These are phyloP conservation scores for Lapara coniferarum DNA, from an alignment of 2,888 invertebrate genomes.

Conservation along the genomic window DNA sequence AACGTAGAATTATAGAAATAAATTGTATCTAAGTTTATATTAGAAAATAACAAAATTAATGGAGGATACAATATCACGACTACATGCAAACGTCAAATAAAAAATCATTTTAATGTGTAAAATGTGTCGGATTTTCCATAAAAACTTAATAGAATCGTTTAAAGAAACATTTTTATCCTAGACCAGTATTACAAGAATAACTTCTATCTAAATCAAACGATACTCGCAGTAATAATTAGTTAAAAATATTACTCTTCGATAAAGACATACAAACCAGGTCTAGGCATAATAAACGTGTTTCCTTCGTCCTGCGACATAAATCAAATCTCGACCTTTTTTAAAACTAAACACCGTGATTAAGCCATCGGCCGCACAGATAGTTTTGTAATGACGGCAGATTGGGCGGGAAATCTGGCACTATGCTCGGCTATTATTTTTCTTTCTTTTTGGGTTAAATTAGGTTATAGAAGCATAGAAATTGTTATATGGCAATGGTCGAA, in stretches of 20 bases:
- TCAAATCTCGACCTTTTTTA: slow-evolving; percentile 45
- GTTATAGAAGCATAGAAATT: too few species aligned
- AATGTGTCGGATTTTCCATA: not conserved
- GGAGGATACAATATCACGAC: too few species aligned
- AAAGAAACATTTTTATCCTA: slow-evolving; percentile 2
- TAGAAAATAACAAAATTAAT: too few species aligned
- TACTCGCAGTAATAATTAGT: slow-evolving; percentile 11
- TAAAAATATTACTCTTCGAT: slow-evolving; percentile 20
- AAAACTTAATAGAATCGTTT: not conserved
- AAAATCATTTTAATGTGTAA: too few species aligned
- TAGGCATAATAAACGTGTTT: slow-evolving; percentile 24
- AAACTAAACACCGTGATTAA: slow-evolving; percentile 52
- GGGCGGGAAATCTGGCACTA: not conserved
- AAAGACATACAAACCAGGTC: slow-evolving; percentile 20
- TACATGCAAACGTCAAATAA: too few species aligned
- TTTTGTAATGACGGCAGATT: slow-evolving; percentile 35
- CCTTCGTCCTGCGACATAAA: slow-evolving; percentile 49
- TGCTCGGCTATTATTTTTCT: not conserved
- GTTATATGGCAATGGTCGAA: too few species aligned
- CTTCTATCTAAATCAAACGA: slow-evolving; percentile 14
- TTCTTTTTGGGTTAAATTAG: not conserved
- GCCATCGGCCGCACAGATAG: slow-evolving; percentile 43
- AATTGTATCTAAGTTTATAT: too few species aligned
- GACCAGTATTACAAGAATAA: slow-evolving; percentile 22
- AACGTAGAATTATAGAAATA: too few species aligned